phyloP scores from a whole-genome alignment of 2,113 vertebrate species.

The Myotis brandtii region DNA sequence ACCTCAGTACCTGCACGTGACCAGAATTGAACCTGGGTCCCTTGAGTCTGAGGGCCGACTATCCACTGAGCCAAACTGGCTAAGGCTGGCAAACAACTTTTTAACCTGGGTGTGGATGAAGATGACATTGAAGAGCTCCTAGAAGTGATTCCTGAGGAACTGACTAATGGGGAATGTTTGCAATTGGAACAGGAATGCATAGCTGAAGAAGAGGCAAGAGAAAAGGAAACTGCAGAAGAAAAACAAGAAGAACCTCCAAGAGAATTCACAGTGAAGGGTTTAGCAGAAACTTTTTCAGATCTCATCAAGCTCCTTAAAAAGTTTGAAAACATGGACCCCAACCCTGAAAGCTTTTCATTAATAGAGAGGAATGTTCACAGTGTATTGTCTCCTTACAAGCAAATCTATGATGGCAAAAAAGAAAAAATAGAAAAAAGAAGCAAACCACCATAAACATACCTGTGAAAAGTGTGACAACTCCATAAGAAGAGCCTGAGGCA shows the following conservation, averaged over 20 bases:
- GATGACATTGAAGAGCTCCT: neutral
- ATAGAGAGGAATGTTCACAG: neutral
- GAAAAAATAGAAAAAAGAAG: neutral
- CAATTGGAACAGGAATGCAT: neutral
- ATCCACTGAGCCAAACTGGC: no score
- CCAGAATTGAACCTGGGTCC: no score
- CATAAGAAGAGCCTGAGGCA: neutral
- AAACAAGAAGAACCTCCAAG: neutral
- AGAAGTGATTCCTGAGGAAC: neutral
- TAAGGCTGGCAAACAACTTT: neutral
- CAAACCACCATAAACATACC: neutral
- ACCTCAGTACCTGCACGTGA: no score
- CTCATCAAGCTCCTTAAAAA: neutral
- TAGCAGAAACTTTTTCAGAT: neutral
- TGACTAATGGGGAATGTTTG: neutral
- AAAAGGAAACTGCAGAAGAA: neutral
- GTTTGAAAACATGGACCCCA: neutral
- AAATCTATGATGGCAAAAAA: neutral
- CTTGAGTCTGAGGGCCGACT: no score
- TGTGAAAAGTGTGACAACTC: neutral
- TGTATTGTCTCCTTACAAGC: neutral
- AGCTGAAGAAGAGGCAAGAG: neutral
- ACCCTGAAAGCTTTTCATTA: neutral
- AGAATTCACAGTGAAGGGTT: neutral
- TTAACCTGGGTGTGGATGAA: neutral